Percentiles rank a stretch among this genome's conserved stretches.
phyloP scores from a whole-genome alignment of 2,113 vertebrate species.

The Hyla sarda region DNA sequence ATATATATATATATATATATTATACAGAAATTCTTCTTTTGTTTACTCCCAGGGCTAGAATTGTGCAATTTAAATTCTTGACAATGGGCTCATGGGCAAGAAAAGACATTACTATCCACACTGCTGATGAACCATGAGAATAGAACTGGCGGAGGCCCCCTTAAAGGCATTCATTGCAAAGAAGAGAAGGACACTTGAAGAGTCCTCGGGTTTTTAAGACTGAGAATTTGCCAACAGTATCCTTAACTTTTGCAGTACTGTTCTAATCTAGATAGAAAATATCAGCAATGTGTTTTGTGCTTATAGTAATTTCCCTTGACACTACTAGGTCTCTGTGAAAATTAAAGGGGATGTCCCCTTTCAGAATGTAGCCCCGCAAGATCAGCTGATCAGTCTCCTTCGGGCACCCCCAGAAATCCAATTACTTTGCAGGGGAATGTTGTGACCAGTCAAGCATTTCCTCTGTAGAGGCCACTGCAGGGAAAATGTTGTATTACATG shows the following conservation, averaged over 20 bases:
- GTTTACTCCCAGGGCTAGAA: not conserved
- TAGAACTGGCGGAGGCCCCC: not conserved
- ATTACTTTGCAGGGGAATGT: too few relatives aligned
- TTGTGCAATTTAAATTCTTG: conserved; percentile 23
- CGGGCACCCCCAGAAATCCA: too few relatives aligned
- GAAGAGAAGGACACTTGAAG: not conserved
- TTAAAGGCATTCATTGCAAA: not conserved
- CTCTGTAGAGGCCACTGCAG: too few relatives aligned
- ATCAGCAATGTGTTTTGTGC: not conserved
- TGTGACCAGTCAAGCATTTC: too few relatives aligned
- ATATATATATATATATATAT: too few relatives aligned
- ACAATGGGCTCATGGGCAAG: conserved; percentile 13
- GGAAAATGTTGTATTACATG: too few relatives aligned
- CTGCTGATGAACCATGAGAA: not conserved
- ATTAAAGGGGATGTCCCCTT: not conserved
- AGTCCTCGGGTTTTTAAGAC: not conserved
- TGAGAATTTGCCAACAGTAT: not conserved
- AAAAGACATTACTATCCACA: not conserved
- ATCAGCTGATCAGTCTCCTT: too few relatives aligned
- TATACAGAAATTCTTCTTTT: not conserved
- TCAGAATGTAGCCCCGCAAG: too few relatives aligned
- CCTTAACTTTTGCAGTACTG: not conserved
- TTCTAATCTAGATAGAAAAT: not conserved
- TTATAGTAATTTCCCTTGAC: not conserved
- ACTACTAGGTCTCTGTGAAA: not conserved